Base-by-base conservation (phyloP, 2,797 vertebrate genomes). In the Sebastolobus alascanus region DNA sequence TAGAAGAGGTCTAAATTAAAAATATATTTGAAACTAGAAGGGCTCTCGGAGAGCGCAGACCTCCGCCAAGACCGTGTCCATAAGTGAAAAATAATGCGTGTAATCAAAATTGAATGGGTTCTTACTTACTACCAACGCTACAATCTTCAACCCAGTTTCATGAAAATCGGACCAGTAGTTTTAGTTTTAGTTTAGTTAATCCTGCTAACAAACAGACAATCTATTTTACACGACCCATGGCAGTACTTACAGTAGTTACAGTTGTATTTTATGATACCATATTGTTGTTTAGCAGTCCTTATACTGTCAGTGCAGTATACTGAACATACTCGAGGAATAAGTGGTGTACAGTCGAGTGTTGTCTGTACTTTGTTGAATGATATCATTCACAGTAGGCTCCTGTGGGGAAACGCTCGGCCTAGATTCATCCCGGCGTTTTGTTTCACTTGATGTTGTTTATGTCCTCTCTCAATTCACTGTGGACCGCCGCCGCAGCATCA, bases 381-480 rank as follows among this genome's bases (percentile, higher is more conserved):
- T 86, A 80, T 73, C 67, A 75, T 88, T 85, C 87, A 85, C 79
- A 79, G 72, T 43, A 58, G 68, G 75, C 73, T 87, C 90, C 91
- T 81, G 73, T 82, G 89, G 90, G 90, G 84, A 83, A 52, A 68
- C 63, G 37, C 78, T 83, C 79, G 91, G 86, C 88, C 90, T 87
- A 91, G 87, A 90, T 92, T 91, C 73, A 83, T 71, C 75, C 74
- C 25, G 13, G 76, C 56, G 4, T 83, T 91, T 91, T 84, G 87
- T 89, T 92, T 86, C 79, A 79, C 75, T 87, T 86, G 73, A 90
- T 87, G 77, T 86, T 87, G 82, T 88, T 87, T 75, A 75, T 84
- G 75, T 86, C 84, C 79, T 86, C 66, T 25, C 55, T 78, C 52
- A 75, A 81, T 35, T 77, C 80, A 72, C 75, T 22, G 75, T 58